Evolutionary conservation across 2,113 vertebrate species (phyloP).

Genomic region (Bos taurus): DNA sequence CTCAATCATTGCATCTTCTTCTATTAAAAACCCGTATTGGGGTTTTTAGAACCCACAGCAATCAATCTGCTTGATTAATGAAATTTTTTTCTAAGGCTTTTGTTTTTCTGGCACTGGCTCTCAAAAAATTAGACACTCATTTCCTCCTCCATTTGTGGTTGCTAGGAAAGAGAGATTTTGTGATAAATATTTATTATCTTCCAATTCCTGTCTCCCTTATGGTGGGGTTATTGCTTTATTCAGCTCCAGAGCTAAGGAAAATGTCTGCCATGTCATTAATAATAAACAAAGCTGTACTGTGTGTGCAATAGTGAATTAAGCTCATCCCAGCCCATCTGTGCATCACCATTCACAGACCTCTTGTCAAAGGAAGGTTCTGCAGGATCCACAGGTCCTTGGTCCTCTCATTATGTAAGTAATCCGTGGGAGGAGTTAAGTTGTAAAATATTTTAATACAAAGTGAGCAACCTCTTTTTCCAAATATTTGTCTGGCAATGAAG

Average conservation of each 20-base stretch:
- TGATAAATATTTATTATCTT: constrained; percentile 75
- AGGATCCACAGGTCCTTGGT: constrained; percentile 55
- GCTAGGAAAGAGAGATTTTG: constrained; percentile 69
- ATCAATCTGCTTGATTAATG: constrained; percentile 64
- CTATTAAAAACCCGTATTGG: constrained; percentile 58
- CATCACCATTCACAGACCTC: constrained; percentile 65
- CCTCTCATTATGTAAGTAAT: constrained; percentile 53
- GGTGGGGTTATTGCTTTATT: constrained; percentile 73
- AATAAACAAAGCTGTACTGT: constrained; percentile 74
- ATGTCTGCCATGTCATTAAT: constrained; percentile 70
- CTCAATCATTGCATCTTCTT: constrained; percentile 43
- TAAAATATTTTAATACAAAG: constrained; percentile 62
- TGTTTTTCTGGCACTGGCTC: constrained; percentile 56
- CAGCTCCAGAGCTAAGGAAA: constrained; percentile 73
- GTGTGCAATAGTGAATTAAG: constrained; percentile 76
- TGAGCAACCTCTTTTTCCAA: constrained; percentile 45
- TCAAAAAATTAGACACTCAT: constrained; percentile 61
- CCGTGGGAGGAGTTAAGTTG: constrained; percentile 46
- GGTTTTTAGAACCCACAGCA: constrained; percentile 62
- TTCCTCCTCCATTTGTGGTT: constrained; percentile 58
- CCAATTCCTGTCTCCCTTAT: constrained; percentile 70
- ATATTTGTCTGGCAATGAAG: neutral
- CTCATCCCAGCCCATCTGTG: constrained; percentile 73
- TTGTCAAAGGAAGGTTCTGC: constrained; percentile 58
- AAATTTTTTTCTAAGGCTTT: constrained; percentile 44